Conservation (phyloP, 2,888 invertebrate species). For the Euproctis similis region DNA sequence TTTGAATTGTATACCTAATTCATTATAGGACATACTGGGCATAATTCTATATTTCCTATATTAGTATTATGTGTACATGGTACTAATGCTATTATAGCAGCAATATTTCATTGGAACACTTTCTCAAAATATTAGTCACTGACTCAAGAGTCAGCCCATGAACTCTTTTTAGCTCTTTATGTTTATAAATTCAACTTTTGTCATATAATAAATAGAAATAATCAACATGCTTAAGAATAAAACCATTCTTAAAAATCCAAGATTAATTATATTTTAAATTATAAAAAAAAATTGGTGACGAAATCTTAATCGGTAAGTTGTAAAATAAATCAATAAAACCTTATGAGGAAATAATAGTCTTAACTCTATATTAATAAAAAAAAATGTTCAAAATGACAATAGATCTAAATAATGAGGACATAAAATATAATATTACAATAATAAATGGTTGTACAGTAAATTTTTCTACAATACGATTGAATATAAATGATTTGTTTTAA, state of each 20-base stretch:
- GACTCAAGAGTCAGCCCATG: too few species aligned
- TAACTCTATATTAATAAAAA: constrained; percentile 24
- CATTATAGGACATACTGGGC: too few species aligned
- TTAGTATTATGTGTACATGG: too few species aligned
- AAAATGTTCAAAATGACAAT: constrained; percentile 15
- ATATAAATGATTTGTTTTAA: constrained; percentile 10
- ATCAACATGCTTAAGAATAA: constrained; percentile 4
- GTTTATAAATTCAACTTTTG: too few species aligned
- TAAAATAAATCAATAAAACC: constrained; percentile 26
- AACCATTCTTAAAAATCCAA: constrained; percentile 8
- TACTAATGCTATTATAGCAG: too few species aligned
- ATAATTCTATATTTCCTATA: too few species aligned
- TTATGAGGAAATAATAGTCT: constrained; percentile 28
- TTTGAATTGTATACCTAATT: too few species aligned
- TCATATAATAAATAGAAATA: too few species aligned
- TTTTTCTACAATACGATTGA: constrained; percentile 15
- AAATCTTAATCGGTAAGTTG: constrained; percentile 22
- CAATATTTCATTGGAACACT: too few species aligned
- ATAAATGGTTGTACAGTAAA: constrained; percentile 10
- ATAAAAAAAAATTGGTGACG: constrained; percentile 22
- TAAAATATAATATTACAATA: constrained; percentile 5
- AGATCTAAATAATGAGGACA: constrained; percentile 11
- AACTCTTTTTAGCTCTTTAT: too few species aligned
- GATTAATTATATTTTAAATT: constrained; percentile 24
- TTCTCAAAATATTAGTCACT: too few species aligned